A percentile compares a stretch with the other conserved stretches of the same genome.
These are phyloP conservation scores for Amblyraja radiata DNA, from an alignment of 2,797 vertebrate genomes.

Conservation along the genomic window DNA sequence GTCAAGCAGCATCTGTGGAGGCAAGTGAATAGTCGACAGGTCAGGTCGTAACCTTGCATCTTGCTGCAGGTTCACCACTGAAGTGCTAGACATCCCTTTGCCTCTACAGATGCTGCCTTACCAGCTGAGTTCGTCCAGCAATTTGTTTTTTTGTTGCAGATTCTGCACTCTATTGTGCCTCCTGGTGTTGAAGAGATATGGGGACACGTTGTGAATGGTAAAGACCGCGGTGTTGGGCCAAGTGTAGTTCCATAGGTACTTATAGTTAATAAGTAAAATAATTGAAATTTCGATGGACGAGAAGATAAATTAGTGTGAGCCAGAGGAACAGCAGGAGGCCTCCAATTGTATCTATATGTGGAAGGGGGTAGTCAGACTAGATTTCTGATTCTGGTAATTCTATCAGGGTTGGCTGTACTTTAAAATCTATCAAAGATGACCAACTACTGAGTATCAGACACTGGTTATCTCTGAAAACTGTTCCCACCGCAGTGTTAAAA, in stretches of 20 bases:
- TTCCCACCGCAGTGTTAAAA: not conserved
- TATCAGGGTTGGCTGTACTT: not conserved
- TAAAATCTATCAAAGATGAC: not conserved
- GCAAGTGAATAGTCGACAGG: too few relatives aligned
- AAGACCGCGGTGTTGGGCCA: not conserved
- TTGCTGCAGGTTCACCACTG: too few relatives aligned
- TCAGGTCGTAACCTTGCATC: too few relatives aligned
- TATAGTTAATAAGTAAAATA: not conserved
- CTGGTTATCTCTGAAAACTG: not conserved
- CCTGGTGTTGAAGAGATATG: not conserved
- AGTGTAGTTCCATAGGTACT: not conserved
- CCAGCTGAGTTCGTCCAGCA: too few relatives aligned
- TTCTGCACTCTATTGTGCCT: too few relatives aligned
- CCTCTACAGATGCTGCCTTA: too few relatives aligned
- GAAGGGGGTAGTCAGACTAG: too few relatives aligned
- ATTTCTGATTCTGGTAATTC: not conserved
- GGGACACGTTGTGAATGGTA: not conserved
- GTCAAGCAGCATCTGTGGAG: too few relatives aligned
- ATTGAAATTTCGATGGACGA: not conserved
- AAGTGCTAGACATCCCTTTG: too few relatives aligned
- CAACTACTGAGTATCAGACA: not conserved
- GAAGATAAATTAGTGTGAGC: not conserved
- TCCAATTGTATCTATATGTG: not conserved
- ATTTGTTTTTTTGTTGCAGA: too few relatives aligned
- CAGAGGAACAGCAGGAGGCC: not conserved